A percentile compares a stretch with the other conserved stretches of the same genome.
These are phyloP conservation scores for Dexiosoma caninum DNA, from an alignment of 2,888 invertebrate species.

Conservation along the genomic window DNA sequence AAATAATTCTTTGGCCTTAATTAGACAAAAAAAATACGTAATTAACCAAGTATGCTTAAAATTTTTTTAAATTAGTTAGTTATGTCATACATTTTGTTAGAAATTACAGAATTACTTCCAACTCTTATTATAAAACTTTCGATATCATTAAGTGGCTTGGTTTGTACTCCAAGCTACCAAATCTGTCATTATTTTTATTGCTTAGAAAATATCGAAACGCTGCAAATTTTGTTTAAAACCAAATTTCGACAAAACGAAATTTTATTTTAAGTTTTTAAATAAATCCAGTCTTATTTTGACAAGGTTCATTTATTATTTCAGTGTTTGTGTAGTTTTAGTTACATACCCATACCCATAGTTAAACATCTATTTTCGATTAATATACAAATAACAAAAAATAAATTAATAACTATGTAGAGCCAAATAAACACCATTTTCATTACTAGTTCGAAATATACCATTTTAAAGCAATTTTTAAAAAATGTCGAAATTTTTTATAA, in stretches of 20 bases:
- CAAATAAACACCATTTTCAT: conserved; percentile 20
- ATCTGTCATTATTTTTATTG: not conserved
- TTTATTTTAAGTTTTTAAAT: not conserved
- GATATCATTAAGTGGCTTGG: not conserved
- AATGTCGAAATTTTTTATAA: not conserved
- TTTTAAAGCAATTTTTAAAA: not conserved
- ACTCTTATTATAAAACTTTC: not conserved
- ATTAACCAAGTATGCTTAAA: conserved; percentile 32
- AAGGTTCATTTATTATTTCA: not conserved
- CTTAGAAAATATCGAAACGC: not conserved
- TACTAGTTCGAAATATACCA: conserved; percentile 28
- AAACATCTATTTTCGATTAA: conserved; percentile 6
- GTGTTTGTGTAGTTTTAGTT: conserved; percentile 51
- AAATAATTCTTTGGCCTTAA: conserved; percentile 14
- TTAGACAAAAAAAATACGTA: not conserved
- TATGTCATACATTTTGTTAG: conserved; percentile 41
- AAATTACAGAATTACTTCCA: not conserved
- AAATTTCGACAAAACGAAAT: not conserved
- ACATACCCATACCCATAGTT: not conserved
- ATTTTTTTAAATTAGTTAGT: conserved; percentile 33
- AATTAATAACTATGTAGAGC: not conserved
- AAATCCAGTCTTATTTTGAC: not conserved
- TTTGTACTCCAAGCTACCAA: not conserved
- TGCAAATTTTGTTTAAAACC: not conserved
- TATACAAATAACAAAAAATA: not conserved